These are phyloP conservation scores for Amblyopsis rosae DNA, from an alignment of 2,113 vertebrate species.

Conservation along the genomic window DNA sequence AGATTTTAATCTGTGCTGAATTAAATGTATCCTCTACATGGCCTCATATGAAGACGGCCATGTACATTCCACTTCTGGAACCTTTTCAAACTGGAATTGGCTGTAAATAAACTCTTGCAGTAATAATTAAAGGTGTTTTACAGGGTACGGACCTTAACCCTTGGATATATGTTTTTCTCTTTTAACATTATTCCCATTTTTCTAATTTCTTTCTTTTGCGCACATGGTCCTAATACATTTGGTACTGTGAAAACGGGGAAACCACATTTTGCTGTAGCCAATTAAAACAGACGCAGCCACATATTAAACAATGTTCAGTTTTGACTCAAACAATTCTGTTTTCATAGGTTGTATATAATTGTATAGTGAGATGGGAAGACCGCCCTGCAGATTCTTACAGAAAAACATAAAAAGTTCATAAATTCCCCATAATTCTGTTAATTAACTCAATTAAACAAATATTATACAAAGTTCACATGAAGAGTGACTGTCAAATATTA, in stretches of 20 bases:
- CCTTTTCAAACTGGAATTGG: background rate
- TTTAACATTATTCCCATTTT: too few species aligned
- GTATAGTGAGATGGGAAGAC: too few species aligned
- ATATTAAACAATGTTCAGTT: too few species aligned
- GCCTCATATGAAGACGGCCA: background rate
- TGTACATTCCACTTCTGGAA: background rate
- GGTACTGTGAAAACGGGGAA: slow-evolving; percentile 32
- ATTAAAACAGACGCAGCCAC: too few species aligned
- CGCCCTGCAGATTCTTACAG: background rate
- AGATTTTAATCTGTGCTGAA: background rate
- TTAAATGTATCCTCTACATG: background rate
- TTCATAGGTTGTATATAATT: too few species aligned
- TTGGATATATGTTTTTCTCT: background rate
- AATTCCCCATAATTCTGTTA: background rate
- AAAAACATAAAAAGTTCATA: background rate
- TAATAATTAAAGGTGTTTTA: background rate
- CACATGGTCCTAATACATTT: slow-evolving; percentile 15
- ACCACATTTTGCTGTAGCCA: background rate
- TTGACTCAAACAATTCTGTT: too few species aligned
- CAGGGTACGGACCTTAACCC: background rate
- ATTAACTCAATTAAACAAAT: background rate
- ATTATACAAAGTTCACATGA: background rate
- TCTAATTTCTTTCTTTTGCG: too few species aligned
- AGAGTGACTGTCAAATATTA: background rate
- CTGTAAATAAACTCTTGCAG: background rate